These are phyloP conservation scores for Rhinogobio ventralis DNA, from an alignment of 2,797 vertebrate species.

Conservation along the genomic window DNA sequence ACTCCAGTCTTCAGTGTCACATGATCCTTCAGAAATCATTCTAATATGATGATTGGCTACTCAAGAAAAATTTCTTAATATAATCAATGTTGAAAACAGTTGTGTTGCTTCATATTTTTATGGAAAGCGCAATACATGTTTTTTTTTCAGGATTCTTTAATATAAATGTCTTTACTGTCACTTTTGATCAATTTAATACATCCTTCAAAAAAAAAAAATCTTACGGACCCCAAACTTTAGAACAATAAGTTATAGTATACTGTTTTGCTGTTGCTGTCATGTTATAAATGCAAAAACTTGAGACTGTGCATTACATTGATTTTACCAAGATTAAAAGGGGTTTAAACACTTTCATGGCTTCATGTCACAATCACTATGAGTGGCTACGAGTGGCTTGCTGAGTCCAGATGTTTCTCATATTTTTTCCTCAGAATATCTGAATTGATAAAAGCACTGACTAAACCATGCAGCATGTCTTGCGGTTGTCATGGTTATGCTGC, in stretches of 20 bases:
- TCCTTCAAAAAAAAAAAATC: not conserved
- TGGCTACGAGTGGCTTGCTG: not conserved
- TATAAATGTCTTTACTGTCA: not conserved
- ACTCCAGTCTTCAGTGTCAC: not conserved
- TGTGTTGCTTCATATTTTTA: not conserved
- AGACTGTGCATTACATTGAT: not conserved
- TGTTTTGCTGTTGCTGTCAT: not conserved
- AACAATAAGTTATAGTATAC: not conserved
- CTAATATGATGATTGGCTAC: not conserved
- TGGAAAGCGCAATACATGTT: not conserved
- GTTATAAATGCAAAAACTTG: not conserved
- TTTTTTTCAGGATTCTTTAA: not conserved
- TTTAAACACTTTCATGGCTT: not conserved
- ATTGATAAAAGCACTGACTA: not conserved
- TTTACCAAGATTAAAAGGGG: not conserved
- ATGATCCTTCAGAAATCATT: not conserved
- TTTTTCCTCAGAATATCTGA: not conserved
- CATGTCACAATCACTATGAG: not conserved
- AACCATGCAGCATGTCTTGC: not conserved
- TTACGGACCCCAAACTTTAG: not conserved
- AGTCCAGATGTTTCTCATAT: not conserved
- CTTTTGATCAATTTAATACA: too few relatives aligned
- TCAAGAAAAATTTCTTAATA: not conserved
- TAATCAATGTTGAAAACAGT: too few relatives aligned
- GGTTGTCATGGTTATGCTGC: conserved; percentile 42